Percentiles rank a stretch among this genome's conserved stretches.
These are phyloP conservation scores for Ochotona curzoniae DNA, from an alignment of 2,113 vertebrate genomes.

Conservation along the genomic window DNA sequence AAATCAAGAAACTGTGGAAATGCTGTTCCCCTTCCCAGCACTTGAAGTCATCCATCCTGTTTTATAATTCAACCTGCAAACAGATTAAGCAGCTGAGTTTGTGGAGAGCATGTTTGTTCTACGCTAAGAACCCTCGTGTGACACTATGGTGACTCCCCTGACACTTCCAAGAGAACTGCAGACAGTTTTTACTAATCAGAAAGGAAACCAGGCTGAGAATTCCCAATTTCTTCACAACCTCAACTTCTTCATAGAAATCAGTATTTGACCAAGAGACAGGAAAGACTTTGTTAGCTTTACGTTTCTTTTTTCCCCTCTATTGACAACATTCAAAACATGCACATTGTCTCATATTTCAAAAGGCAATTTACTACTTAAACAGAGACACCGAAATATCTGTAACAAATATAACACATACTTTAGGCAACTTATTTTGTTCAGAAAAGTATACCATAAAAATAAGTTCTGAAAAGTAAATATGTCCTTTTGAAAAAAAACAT, in stretches of 20 bases:
- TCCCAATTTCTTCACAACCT: conserved; percentile 85
- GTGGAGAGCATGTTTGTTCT: conserved; percentile 92
- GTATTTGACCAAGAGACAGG: conserved; percentile 85
- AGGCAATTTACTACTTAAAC: conserved; percentile 74
- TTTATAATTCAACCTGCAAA: conserved; percentile 94
- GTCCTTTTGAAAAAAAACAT: neutral
- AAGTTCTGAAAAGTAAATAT: neutral
- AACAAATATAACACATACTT: neutral
- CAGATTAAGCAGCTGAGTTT: conserved; percentile 92
- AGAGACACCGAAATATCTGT: conserved; percentile 63
- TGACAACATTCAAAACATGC: conserved; percentile 53
- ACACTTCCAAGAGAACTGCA: conserved; percentile 86
- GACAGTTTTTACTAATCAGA: conserved; percentile 85
- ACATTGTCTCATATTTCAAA: conserved; percentile 76
- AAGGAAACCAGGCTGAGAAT: conserved; percentile 85
- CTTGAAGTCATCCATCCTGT: conserved; percentile 86
- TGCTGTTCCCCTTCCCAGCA: conserved; percentile 86
- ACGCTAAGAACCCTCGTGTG: conserved; percentile 89
- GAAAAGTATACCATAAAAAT: neutral
- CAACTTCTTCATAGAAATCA: conserved; percentile 84
- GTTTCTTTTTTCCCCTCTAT: conserved; percentile 54
- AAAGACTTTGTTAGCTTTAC: conserved; percentile 82
- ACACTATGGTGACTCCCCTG: conserved; percentile 87
- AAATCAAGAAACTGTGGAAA: conserved; percentile 85
- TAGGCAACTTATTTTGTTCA: conserved; percentile 26